These are phyloP conservation scores for Lomographa bimaculata DNA, from an alignment of 2,888 invertebrate species.

Conservation along the genomic window DNA sequence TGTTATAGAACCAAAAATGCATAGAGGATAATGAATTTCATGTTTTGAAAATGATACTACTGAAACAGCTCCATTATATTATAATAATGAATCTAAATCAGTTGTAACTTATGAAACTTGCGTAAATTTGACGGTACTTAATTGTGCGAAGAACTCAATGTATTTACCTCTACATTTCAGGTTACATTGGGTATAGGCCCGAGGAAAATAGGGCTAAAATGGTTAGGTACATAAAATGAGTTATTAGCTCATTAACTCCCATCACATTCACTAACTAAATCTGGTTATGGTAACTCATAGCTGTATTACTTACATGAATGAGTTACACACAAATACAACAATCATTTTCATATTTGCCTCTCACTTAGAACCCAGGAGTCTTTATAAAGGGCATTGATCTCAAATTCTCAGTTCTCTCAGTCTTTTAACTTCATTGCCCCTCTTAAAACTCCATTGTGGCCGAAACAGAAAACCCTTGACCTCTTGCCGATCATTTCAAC, in stretches of 20 bases:
- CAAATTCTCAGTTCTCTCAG: conserved; percentile 32
- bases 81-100: conserved; percentile 34
- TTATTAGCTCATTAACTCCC: too few species aligned
- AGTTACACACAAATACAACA: conserved; percentile 73
- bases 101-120: too few species aligned
- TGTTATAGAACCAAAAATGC: conserved; percentile 18
- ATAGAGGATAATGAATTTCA: too few species aligned
- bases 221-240: too few species aligned
- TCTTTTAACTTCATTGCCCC: conserved; percentile 58
- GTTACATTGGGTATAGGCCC: too few species aligned
- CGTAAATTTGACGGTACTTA: too few species aligned
- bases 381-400: conserved; percentile 64
- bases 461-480: conserved; percentile 84
- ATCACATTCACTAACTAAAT: too few species aligned
- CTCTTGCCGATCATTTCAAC: conserved; percentile 71
- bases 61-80: conserved; percentile 16
- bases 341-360: conserved; percentile 68
- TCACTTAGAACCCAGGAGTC: conserved; percentile 82
- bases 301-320: conserved; percentile 78
- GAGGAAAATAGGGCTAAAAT: too few species aligned
- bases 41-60: too few species aligned
- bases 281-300: conserved; percentile 68
- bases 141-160: too few species aligned
- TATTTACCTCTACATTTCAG: too few species aligned
- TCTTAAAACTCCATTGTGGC: conserved; percentile 77